These are phyloP conservation scores for Masnerella sp. DNA, from an alignment of 2,888 invertebrate species.

Conservation along the genomic window DNA sequence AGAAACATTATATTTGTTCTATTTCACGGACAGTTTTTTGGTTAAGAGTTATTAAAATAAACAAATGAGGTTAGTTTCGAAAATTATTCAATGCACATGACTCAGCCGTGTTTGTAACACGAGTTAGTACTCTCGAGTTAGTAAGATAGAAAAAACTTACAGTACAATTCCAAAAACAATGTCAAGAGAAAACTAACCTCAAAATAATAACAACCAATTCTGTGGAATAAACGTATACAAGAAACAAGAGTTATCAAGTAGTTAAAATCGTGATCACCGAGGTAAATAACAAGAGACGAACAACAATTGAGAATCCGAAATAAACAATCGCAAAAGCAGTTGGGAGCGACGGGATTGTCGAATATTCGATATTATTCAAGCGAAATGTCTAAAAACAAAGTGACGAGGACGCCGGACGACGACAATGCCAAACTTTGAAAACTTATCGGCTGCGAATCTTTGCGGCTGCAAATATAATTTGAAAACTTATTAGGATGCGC, in stretches of 20 bases:
- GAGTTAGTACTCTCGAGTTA: too few relatives aligned
- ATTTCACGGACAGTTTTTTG: too few relatives aligned
- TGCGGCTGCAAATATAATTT: not conserved
- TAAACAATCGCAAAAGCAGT: conserved; percentile 20
- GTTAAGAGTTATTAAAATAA: too few relatives aligned
- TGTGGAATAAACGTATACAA: not conserved
- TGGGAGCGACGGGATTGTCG: conserved; percentile 14
- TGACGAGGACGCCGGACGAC: not conserved
- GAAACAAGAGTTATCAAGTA: not conserved
- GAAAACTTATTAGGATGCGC: not conserved
- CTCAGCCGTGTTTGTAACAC: too few relatives aligned
- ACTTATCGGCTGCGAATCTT: not conserved
- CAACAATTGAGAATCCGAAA: not conserved
- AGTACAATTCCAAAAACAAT: too few relatives aligned
- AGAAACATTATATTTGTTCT: too few relatives aligned
- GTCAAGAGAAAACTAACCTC: too few relatives aligned
- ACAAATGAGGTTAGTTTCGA: too few relatives aligned
- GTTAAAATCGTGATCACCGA: not conserved
- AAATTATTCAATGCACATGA: too few relatives aligned
- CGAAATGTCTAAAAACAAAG: not conserved
- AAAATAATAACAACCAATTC: too few relatives aligned
- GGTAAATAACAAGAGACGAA: not conserved
- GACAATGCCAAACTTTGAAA: not conserved
- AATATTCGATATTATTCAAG: not conserved
- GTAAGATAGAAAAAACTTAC: too few relatives aligned